Percentiles rank a stretch among this genome's conserved stretches.
phyloP scores from a whole-genome alignment of 1,140 invertebrate genomes.

The Drosophila rhopaloa region DNA sequence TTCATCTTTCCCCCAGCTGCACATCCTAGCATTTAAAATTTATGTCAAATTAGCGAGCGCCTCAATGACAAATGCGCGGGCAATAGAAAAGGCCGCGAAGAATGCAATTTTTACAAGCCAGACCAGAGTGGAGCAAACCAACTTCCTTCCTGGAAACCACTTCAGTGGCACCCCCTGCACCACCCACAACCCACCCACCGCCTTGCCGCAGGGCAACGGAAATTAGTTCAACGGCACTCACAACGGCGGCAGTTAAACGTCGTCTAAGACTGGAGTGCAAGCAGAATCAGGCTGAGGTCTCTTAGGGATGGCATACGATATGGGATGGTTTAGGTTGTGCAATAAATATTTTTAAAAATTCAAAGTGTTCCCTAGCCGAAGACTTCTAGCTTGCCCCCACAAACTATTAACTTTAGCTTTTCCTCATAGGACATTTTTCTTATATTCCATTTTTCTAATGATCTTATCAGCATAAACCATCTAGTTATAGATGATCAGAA shows the following conservation, averaged over 20 bases:
- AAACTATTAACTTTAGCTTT: too few species aligned
- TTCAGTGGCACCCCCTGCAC: constrained; percentile 11
- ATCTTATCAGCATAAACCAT: too few species aligned
- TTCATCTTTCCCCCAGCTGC: constrained; percentile 16
- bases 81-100: constrained; percentile 29
- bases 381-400: too few species aligned
- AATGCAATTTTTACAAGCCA: constrained; percentile 50
- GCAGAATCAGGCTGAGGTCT: constrained; percentile 12
- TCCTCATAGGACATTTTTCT: too few species aligned
- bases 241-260: constrained; percentile 70
- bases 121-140: constrained; percentile 29
- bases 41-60: constrained; percentile 71
- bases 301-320: constrained; percentile 15
- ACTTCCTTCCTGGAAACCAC: constrained; percentile 46
- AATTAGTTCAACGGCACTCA: constrained; percentile 76
- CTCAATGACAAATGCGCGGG: constrained; percentile 69
- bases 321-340: too few species aligned
- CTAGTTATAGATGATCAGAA: too few species aligned
- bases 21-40: constrained; percentile 64
- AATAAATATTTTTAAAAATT: too few species aligned
- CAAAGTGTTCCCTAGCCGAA: too few species aligned
- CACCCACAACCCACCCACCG: constrained; percentile 8
- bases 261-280: constrained; percentile 43
- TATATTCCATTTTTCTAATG: too few species aligned
- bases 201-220: constrained; percentile 52